These are phyloP conservation scores for Coracias cyanogaster DNA, from an alignment of 2,797 vertebrate genomes.

Conservation along the genomic window DNA sequence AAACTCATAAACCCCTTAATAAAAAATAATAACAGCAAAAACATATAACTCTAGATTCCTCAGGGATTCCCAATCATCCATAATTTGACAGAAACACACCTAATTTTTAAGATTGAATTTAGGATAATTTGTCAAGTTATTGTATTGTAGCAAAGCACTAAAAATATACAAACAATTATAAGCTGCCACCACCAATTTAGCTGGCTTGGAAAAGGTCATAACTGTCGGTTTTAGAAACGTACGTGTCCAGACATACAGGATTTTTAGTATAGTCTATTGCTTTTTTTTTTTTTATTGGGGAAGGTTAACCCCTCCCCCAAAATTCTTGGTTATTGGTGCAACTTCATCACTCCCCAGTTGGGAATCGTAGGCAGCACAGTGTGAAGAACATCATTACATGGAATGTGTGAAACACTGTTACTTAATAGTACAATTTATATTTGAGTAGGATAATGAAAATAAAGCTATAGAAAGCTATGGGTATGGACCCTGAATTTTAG, in stretches of 20 bases:
- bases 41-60: neutral
- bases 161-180: constrained; percentile 34
- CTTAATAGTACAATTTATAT: neutral
- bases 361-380: neutral
- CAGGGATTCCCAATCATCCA: neutral
- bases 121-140: constrained; percentile 26
- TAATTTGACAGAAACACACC: constrained; percentile 6
- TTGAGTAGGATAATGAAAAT: neutral
- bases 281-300: constrained; percentile 53
- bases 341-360: neutral
- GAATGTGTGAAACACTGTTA: neutral
- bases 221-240: constrained; percentile 53
- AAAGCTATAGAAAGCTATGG: neutral
- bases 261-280: constrained; percentile 12
- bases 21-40: constrained; percentile 46
- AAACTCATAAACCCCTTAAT: neutral
- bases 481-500: neutral
- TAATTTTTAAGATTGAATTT: constrained; percentile 47
- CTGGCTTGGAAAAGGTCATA: constrained; percentile 38
- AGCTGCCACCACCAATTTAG: constrained; percentile 24
- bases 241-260: neutral
- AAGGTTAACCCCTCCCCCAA: neutral
- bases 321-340: neutral
- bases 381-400: neutral
- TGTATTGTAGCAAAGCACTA: neutral